phyloP scores from a whole-genome alignment of 2,888 invertebrate genomes.

The Nomada lathburiana region DNA sequence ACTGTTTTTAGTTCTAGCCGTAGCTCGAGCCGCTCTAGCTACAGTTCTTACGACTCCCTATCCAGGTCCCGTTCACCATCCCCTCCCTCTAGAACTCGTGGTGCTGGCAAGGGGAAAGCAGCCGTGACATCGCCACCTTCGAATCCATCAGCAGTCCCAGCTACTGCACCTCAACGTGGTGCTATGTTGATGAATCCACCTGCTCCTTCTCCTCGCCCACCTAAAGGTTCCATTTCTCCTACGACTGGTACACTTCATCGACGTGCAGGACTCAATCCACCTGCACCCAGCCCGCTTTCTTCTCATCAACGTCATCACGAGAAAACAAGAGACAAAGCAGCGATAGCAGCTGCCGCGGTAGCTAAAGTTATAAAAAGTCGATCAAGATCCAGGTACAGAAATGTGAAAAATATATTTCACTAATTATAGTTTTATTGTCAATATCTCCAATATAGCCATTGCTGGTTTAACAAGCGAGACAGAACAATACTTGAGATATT shows the following conservation, averaged over 20 bases:
- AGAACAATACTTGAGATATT: too few species aligned
- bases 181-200: constrained; percentile 90
- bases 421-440: background rate
- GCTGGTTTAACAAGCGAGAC: too few species aligned
- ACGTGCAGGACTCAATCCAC: constrained; percentile 82
- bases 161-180: constrained; percentile 88
- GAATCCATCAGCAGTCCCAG: constrained; percentile 74
- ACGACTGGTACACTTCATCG: constrained; percentile 82
- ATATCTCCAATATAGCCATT: too few species aligned
- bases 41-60: constrained; percentile 85
- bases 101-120: constrained; percentile 80
- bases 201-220: constrained; percentile 87
- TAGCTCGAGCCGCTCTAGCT: constrained; percentile 85
- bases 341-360: constrained; percentile 81
- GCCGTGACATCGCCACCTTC: constrained; percentile 79
- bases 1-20: constrained; percentile 84
- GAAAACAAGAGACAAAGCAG: constrained; percentile 80
- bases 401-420: background rate
- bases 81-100: constrained; percentile 84
- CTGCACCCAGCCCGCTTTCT: constrained; percentile 80
- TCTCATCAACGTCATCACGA: constrained; percentile 80
- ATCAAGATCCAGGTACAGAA: constrained; percentile 80
- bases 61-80: constrained; percentile 85
- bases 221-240: constrained; percentile 83
- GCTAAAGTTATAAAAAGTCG: constrained; percentile 83